Percentiles rank a stretch among this genome's conserved stretches.
phyloP scores from a whole-genome alignment of 2,113 vertebrate genomes.

The Melanerpes formicivorus region DNA sequence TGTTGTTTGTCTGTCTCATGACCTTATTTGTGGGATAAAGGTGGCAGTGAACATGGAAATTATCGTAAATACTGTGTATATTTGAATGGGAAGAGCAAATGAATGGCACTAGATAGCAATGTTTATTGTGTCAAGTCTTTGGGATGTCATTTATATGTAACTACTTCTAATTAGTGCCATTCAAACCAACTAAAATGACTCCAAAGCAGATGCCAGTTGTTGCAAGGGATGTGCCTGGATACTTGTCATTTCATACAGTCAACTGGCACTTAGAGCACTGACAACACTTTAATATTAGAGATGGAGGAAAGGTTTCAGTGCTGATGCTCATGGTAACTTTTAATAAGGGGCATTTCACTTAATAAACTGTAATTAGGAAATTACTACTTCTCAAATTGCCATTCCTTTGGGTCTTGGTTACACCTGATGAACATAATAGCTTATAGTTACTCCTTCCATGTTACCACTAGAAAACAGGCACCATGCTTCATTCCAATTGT shows the following conservation, averaged over 20 bases:
- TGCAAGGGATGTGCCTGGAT: constrained; percentile 57
- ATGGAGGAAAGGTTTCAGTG: not conserved
- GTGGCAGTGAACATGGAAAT: constrained; percentile 61
- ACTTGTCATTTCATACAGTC: constrained; percentile 52
- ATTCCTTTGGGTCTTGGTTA: not conserved
- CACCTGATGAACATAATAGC: not conserved
- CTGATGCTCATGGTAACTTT: not conserved
- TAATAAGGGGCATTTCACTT: not conserved
- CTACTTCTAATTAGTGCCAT: constrained; percentile 73
- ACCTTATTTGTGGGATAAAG: constrained; percentile 69
- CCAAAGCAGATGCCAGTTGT: constrained; percentile 66
- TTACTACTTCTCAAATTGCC: not conserved
- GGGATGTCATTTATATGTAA: constrained; percentile 70
- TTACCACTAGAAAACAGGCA: fast-evolving
- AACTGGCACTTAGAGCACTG: constrained; percentile 7
- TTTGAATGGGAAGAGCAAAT: constrained; percentile 62
- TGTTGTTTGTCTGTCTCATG: constrained; percentile 58
- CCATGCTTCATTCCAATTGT: not conserved
- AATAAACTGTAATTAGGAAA: not conserved
- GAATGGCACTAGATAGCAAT: constrained; percentile 65
- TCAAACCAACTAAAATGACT: constrained; percentile 66
- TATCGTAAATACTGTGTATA: constrained; percentile 59
- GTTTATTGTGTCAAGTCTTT: constrained; percentile 71
- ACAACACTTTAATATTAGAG: not conserved
- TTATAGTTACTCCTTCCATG: not conserved